These are phyloP conservation scores for Halcyon malimbica DNA, from an alignment of 2,113 vertebrate genomes.

Conservation along the genomic window DNA sequence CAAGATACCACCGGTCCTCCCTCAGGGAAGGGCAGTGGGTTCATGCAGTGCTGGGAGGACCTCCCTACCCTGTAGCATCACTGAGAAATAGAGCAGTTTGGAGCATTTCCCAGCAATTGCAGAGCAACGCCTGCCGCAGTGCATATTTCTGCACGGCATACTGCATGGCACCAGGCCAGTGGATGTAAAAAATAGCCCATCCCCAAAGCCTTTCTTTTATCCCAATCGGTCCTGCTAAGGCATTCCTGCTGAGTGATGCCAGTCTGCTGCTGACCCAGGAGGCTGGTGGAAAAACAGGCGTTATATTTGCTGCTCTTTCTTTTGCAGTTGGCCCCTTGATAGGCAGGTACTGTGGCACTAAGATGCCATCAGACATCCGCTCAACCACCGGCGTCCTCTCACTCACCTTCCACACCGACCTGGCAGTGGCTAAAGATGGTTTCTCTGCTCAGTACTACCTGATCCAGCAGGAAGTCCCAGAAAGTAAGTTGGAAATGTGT, in stretches of 20 bases:
- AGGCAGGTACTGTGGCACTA: slow-evolving; percentile 94
- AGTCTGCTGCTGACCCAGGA: background rate
- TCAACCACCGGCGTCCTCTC: slow-evolving; percentile 94
- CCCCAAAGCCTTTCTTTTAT: background rate
- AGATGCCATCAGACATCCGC: slow-evolving; percentile 91
- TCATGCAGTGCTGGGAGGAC: background rate
- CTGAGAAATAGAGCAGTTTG: background rate
- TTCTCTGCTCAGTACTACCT: slow-evolving; percentile 96
- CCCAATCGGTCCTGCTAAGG: fast-evolving
- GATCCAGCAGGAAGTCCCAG: slow-evolving; percentile 88
- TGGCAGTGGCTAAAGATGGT: slow-evolving; percentile 97
- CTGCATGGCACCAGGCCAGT: background rate
- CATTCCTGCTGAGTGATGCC: background rate
- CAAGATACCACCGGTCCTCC: background rate
- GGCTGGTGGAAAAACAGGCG: background rate
- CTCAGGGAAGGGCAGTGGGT: background rate
- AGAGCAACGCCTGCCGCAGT: background rate
- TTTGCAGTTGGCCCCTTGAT: slow-evolving; percentile 92
- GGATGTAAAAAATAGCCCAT: background rate
- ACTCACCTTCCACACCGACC: slow-evolving; percentile 94
- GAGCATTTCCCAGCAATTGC: slow-evolving; percentile 18
- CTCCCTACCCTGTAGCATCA: background rate
- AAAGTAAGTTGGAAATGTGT: slow-evolving; percentile 84
- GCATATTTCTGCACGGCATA: background rate
- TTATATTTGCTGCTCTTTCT: slow-evolving; percentile 42